These are phyloP conservation scores for Pedionomus torquatus DNA, from an alignment of 2,113 vertebrate genomes.

Conservation along the genomic window DNA sequence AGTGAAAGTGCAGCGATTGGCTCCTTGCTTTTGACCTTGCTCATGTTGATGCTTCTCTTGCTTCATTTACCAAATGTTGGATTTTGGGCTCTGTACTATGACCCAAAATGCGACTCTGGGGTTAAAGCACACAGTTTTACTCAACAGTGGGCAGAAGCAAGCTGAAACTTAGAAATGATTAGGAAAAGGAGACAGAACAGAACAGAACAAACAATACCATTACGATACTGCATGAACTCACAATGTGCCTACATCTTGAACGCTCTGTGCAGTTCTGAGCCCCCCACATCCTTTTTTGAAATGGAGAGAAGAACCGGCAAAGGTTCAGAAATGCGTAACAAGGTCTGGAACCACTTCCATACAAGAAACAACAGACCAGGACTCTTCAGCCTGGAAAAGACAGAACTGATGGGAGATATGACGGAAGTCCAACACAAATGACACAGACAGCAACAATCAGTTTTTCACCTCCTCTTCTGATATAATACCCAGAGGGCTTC, in stretches of 20 bases:
- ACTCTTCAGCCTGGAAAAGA: slow-evolving; percentile 1
- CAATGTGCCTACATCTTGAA: background rate
- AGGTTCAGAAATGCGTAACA: background rate
- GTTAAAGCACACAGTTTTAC: background rate
- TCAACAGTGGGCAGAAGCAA: background rate
- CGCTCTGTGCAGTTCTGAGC: background rate
- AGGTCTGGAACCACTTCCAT: background rate
- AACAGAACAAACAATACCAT: background rate
- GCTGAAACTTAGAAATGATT: background rate
- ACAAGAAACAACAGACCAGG: background rate
- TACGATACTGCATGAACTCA: background rate
- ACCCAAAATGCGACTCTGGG: background rate
- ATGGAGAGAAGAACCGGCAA: background rate
- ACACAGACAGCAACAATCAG: background rate
- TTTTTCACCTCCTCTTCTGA: background rate
- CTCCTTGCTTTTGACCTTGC: background rate
- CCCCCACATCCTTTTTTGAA: background rate
- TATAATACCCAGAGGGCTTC: background rate
- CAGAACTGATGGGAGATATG: background rate
- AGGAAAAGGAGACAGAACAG: background rate
- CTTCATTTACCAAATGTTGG: background rate
- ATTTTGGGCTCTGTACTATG: background rate
- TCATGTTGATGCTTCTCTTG: background rate
- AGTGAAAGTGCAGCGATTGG: background rate
- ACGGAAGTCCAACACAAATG: background rate